These are phyloP conservation scores for Procambarus virginalis DNA, from an alignment of 1,140 invertebrate genomes.

Conservation along the genomic window DNA sequence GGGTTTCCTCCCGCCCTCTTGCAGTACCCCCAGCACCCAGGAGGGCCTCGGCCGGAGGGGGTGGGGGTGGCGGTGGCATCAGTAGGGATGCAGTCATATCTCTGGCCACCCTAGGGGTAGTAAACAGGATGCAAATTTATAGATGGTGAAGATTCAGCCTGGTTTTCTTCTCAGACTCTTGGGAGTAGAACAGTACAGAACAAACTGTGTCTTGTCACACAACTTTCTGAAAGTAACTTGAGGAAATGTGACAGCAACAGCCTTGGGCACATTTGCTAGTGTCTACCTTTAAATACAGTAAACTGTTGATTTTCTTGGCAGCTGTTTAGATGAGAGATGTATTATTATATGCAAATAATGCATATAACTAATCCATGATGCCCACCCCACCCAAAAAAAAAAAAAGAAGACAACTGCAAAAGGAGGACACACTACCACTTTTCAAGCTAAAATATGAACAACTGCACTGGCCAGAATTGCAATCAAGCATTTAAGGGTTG, in stretches of 20 bases:
- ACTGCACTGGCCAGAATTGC: background rate
- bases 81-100: constrained; percentile 64
- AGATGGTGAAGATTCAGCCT: constrained; percentile 33
- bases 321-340: background rate
- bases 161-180: constrained; percentile 35
- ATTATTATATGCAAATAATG: background rate
- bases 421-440: background rate
- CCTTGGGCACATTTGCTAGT: background rate
- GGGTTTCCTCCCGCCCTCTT: constrained; percentile 43
- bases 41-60: constrained; percentile 40
- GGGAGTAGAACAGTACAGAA: constrained; percentile 13
- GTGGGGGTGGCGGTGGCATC: constrained; percentile 61
- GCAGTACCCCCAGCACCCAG: constrained; percentile 21
- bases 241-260: constrained; percentile 18
- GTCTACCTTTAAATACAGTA: background rate
- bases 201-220: constrained; percentile 1
- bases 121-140: constrained; percentile 65
- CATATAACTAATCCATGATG: background rate
- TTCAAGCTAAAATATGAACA: background rate
- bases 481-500: background rate
- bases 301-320: background rate
- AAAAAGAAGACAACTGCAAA: background rate
- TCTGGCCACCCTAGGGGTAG: constrained; percentile 63
- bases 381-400: background rate
- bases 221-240: constrained; percentile 49